Evolutionary conservation across 2,797 vertebrate genomes (phyloP), one percentile per base, ranked within the genome.

Genomic region (Sternarchorhynchus goeldii): DNA sequence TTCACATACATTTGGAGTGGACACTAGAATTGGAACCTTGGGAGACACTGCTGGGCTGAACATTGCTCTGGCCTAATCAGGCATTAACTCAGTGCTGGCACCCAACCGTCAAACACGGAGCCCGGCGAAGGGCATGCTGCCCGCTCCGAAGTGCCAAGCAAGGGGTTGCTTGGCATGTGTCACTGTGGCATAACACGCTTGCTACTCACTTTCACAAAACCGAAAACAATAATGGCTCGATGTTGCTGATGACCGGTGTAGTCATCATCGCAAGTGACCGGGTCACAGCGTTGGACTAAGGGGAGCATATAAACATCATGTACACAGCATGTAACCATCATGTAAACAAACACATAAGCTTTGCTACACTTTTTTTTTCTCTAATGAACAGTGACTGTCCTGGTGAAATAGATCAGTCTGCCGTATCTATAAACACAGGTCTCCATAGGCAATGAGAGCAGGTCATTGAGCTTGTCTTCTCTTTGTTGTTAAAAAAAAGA

Each of bases 21-120:
- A 88, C 90, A 81, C 90, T 91, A 90, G 87, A 91, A 91, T 89
- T 88, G 87, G 87, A 91, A 91, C 89, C 87, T 92, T 90, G 88
- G 90, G 87, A 89, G 89, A 90, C 87, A 90, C 89, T 90, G 88
- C 85, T 87, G 88, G 87, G 89, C 89, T 41, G 56, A 69, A 58
- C 80, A 89, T 82, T 66, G 88, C 88, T 87, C 85, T 81, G 89
- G 90, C 90, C 90, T 92, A 92, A 92, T 92, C 89, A 88, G 90
- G 88, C 90, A 91, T 91, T 91, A 91, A 90, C 90, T 89, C 91
- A 90, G 87, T 85, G 87, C 85, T 93, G 92, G 91, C 91, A 90
- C 78, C 70, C 17, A 86, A 78, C 84, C 86, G 86, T 82, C 81
- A 87, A 85, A 89, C 90, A 88, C 85, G 84, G 90, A 87, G 89